These are phyloP conservation scores for Sterrhoptilus dennistouni DNA, from an alignment of 2,113 vertebrate genomes.

Conservation along the genomic window DNA sequence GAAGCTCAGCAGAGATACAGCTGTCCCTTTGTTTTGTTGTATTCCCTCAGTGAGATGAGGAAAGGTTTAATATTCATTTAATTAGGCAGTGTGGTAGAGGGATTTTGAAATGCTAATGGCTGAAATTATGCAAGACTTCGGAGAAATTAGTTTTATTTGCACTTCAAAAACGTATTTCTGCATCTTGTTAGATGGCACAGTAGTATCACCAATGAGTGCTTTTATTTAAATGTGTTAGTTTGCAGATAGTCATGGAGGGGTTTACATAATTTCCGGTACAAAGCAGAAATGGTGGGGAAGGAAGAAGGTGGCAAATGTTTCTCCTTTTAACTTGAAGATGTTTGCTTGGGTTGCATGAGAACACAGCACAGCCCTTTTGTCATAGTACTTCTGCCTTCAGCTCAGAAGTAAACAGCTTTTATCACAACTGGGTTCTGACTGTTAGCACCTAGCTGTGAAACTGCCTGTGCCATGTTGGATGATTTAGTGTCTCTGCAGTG, in stretches of 20 bases:
- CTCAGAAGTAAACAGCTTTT: not conserved
- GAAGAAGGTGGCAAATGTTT: not conserved
- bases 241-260: not conserved
- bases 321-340: not conserved
- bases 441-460: not conserved
- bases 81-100: conserved; percentile 27
- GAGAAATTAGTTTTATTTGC: conserved; percentile 56
- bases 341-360: not conserved
- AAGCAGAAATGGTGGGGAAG: not conserved
- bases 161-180: conserved; percentile 14
- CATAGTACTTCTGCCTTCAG: not conserved
- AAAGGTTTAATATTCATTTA: conserved; percentile 66
- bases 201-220: not conserved
- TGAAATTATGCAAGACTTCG: conserved; percentile 41
- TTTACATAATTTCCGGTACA: not conserved
- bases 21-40: conserved; percentile 61
- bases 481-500: not conserved
- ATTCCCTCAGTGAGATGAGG: conserved; percentile 32
- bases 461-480: not conserved
- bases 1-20: conserved; percentile 48
- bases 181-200: not conserved
- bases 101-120: conserved; percentile 63
- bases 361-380: not conserved
- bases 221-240: not conserved
- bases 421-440: not conserved